These are phyloP conservation scores for Aurelia aurita DNA, from an alignment of 30 jellyfish, hydroid and myxozoan genomes.

Conservation along the genomic window DNA sequence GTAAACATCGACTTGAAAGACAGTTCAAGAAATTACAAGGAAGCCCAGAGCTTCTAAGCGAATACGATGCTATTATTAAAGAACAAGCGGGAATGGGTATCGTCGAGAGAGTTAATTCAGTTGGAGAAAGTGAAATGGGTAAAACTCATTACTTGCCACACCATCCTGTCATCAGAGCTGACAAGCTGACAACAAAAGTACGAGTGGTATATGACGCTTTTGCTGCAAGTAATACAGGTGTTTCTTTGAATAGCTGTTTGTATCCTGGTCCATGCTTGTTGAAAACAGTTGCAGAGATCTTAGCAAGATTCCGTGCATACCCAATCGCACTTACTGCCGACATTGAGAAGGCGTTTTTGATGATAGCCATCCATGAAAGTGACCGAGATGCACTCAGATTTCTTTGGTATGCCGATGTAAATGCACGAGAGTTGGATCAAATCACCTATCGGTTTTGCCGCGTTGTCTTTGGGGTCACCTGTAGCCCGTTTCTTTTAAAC, in stretches of 20 bases:
- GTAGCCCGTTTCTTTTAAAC: no score
- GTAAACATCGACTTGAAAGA: not conserved
- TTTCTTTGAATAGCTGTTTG: constrained; percentile 23
- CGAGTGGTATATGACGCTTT: constrained; percentile 23
- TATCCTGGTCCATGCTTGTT: no score
- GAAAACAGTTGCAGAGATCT: constrained; percentile 25
- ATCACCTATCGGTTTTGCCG: no score
- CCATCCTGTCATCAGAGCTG: constrained; percentile 11
- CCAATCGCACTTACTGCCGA: constrained; percentile 19
- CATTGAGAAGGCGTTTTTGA: no score
- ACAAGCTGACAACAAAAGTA: constrained; percentile 21
- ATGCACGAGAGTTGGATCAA: no score
- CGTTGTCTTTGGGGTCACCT: no score
- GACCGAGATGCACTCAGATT: no score
- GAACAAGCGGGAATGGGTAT: no score
- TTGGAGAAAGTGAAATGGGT: not conserved
- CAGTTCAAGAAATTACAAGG: not conserved
- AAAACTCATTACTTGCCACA: constrained; percentile 1
- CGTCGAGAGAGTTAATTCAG: no score
- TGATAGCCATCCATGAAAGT: no score
- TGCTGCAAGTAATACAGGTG: not conserved
- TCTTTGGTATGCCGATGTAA: no score
- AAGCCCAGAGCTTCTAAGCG: not conserved
- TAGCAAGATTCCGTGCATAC: constrained; percentile 10
- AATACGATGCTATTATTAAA: no score